Percentiles rank a stretch among this genome's conserved stretches.
Evolutionary conservation across 2,797 vertebrate genomes (phyloP).

Genomic region (Staurois parvus): DNA sequence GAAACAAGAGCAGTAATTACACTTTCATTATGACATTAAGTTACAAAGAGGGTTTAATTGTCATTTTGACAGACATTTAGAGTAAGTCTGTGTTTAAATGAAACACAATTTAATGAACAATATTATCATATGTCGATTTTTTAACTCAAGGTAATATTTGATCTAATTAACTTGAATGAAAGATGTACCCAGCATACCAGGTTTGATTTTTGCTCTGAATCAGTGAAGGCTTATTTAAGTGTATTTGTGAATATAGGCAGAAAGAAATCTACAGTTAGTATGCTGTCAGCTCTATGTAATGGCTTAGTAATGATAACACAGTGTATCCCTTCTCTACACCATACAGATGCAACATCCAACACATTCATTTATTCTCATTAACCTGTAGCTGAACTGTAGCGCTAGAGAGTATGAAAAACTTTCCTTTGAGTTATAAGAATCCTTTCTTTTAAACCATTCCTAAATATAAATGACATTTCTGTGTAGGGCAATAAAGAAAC

Average conservation of each 20-base stretch:
- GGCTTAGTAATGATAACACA: constrained; percentile 46
- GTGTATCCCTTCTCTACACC: constrained; percentile 6
- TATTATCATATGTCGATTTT: constrained; percentile 37
- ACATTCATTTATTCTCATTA: constrained; percentile 48
- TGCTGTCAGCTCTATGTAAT: constrained; percentile 31
- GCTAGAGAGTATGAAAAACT: background rate
- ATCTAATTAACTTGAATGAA: constrained; percentile 20
- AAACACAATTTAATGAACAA: constrained; percentile 39
- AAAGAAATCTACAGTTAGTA: background rate
- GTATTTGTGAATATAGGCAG: background rate
- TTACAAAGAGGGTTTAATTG: constrained; percentile 55
- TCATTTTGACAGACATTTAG: constrained; percentile 54
- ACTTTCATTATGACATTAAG: constrained; percentile 50
- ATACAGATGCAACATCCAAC: constrained; percentile 13
- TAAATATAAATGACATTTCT: too few species aligned
- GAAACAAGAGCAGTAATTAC: constrained; percentile 45
- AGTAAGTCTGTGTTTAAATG: constrained; percentile 6
- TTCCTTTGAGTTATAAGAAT: background rate
- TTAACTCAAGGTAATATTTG: constrained; percentile 30
- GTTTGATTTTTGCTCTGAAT: background rate
- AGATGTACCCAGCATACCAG: background rate
- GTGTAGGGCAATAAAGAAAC: too few species aligned
- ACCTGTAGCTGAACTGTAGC: constrained; percentile 23
- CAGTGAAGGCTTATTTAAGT: background rate
- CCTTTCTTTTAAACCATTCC: background rate